These are phyloP conservation scores for Dasyornis broadbenti DNA, from an alignment of 2,113 vertebrate genomes.

Conservation along the genomic window DNA sequence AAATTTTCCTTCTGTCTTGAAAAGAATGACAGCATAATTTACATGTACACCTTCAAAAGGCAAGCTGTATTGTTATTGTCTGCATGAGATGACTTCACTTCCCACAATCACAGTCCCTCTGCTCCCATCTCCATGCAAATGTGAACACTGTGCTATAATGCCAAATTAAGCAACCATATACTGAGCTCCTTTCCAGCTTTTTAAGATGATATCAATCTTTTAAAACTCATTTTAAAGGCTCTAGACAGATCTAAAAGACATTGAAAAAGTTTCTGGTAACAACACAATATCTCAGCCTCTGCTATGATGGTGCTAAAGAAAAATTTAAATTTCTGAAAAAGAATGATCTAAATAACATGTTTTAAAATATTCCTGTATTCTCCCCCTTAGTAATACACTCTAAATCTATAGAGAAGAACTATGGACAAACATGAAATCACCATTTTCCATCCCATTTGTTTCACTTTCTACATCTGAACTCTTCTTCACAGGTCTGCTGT, in stretches of 20 bases:
- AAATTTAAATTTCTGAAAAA: not conserved
- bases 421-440: not conserved
- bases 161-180: not conserved
- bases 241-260: not conserved
- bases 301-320: not conserved
- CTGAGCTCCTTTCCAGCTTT: not conserved
- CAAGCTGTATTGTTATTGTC: not conserved
- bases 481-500: not conserved
- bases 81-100: not conserved
- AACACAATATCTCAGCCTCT: not conserved
- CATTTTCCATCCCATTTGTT: not conserved
- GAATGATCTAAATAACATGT: not conserved
- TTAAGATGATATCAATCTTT: not conserved
- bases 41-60: not conserved
- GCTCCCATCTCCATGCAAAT: not conserved
- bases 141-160: not conserved
- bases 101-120: not conserved
- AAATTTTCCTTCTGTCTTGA: not conserved
- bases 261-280: not conserved
- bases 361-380: not conserved
- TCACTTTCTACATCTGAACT: not conserved
- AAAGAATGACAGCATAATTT: not conserved
- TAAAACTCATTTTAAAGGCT: not conserved
- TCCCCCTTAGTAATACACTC: not conserved
- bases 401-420: not conserved